Conservation (phyloP, 2,888 invertebrate species). For the Latrodectus hesperus region DNA sequence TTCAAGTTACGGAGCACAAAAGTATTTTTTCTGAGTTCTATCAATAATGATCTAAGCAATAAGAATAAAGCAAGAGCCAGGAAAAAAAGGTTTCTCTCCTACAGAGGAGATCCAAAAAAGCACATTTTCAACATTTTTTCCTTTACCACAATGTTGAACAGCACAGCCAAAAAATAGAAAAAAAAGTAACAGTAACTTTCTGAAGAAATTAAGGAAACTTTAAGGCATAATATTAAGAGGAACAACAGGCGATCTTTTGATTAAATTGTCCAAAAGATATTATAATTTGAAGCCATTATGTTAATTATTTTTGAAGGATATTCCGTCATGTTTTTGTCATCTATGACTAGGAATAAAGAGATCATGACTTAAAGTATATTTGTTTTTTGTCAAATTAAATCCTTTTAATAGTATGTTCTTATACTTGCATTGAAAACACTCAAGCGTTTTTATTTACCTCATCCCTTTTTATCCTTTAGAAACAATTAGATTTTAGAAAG, state of each 20-base stretch:
- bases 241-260: slow-evolving; percentile 56
- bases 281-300: slow-evolving; percentile 66
- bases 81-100: slow-evolving; percentile 1
- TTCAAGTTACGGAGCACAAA: not conserved
- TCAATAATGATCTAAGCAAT: slow-evolving; percentile 61
- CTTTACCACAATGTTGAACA: not conserved
- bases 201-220: slow-evolving; percentile 62
- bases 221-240: slow-evolving; percentile 26
- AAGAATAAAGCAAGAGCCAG: slow-evolving; percentile 12
- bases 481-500: no score
- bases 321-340: not conserved
- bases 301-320: slow-evolving; percentile 41
- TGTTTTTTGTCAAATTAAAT: no score
- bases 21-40: slow-evolving; percentile 40
- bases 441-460: no score
- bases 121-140: slow-evolving; percentile 12
- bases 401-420: no score
- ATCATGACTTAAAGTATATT: not conserved
- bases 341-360: not conserved
- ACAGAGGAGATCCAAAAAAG: slow-evolving; percentile 29
- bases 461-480: no score
- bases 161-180: not conserved
- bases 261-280: slow-evolving; percentile 58
- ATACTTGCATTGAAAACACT: no score
- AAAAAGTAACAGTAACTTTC: no score